These are phyloP conservation scores for Villa cingulata DNA, from an alignment of 2,888 invertebrate genomes.

Conservation along the genomic window DNA sequence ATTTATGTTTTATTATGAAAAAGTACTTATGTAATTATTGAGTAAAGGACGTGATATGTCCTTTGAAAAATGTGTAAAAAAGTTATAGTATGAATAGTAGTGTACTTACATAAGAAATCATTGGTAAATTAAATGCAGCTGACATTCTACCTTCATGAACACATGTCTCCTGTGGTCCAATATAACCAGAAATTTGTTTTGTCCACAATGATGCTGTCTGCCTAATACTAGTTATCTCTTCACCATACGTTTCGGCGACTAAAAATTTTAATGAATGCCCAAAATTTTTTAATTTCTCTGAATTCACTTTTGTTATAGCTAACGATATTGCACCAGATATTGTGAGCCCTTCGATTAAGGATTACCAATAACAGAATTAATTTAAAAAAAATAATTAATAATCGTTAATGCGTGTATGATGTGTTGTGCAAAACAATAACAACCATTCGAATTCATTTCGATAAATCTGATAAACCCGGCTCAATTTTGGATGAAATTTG, in stretches of 20 bases:
- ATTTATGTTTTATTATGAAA: no score
- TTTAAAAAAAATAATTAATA: no score
- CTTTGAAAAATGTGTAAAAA: no score
- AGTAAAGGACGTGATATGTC: no score
- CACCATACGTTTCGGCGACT: conserved; percentile 82
- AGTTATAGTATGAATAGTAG: no score
- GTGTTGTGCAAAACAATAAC: no score
- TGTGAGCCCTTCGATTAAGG: conserved; percentile 44
- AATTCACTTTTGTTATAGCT: conserved; percentile 71
- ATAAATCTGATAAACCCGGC: no score
- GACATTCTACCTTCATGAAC: conserved; percentile 89
- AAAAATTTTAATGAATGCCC: conserved; percentile 66
- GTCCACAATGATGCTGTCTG: conserved; percentile 76
- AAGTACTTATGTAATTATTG: no score
- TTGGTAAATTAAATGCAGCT: conserved; percentile 83
- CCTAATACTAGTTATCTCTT: conserved; percentile 73
- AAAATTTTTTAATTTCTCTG: conserved; percentile 40
- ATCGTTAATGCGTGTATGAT: no score
- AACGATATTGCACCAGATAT: conserved; percentile 73
- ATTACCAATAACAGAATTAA: no score
- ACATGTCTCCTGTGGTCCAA: conserved; percentile 73
- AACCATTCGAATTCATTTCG: no score
- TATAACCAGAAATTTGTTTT: conserved; percentile 70
- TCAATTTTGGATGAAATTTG: no score
- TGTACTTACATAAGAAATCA: conserved; percentile 93